These are phyloP conservation scores for Macrosiphum euphorbiae DNA, from an alignment of 2,888 invertebrate species.

Conservation along the genomic window DNA sequence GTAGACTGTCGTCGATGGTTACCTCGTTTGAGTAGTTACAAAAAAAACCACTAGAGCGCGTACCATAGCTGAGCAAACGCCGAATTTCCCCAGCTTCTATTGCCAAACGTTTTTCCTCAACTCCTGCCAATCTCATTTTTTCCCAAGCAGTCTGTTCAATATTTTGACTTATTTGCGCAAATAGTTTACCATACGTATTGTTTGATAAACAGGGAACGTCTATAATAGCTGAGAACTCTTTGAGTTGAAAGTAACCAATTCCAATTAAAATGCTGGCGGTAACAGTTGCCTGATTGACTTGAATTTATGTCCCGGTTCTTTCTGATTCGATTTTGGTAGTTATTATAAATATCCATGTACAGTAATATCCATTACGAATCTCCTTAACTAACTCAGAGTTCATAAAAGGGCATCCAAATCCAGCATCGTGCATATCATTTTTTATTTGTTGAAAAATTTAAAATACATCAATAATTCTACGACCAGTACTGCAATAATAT, in stretches of 20 bases:
- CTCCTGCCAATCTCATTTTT: neutral
- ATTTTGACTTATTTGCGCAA: neutral
- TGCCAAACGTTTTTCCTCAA: constrained; percentile 7
- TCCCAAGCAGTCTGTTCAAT: constrained; percentile 14
- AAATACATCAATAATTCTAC: constrained; percentile 6
- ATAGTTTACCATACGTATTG: neutral
- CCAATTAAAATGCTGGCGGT: neutral
- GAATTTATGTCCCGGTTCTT: neutral
- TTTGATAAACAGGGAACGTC: neutral
- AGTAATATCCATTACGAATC: constrained; percentile 1
- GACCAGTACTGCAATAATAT: constrained; percentile 3
- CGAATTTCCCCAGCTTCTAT: constrained; percentile 25
- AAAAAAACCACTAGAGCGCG: neutral
- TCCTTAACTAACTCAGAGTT: neutral
- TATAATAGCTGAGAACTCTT: neutral
- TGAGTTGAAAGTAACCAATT: neutral
- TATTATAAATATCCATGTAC: neutral
- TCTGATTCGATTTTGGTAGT: constrained; percentile 13
- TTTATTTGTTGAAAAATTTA: constrained; percentile 5
- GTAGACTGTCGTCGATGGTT: neutral
- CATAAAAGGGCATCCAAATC: constrained; percentile 19
- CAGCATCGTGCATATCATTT: neutral
- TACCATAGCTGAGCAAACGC: neutral
- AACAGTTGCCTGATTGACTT: neutral
- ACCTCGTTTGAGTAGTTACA: neutral